Percentiles rank a stretch among this genome's conserved stretches.
These are phyloP conservation scores for Psophia crepitans DNA, from an alignment of 2,113 vertebrate genomes.

Conservation along the genomic window DNA sequence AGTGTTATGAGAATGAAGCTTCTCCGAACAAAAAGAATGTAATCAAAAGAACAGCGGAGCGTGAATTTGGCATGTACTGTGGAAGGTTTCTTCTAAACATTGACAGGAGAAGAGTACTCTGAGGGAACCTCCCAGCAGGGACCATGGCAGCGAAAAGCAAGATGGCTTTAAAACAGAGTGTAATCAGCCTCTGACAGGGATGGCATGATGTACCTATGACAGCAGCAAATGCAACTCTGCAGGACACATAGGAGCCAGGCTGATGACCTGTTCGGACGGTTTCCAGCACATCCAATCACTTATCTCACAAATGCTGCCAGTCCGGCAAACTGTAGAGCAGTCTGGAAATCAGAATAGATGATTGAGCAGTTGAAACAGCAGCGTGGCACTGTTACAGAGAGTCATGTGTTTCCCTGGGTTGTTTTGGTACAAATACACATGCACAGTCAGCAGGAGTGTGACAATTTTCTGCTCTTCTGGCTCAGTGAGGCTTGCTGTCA, in stretches of 20 bases:
- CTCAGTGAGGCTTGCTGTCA: background rate
- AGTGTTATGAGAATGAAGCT: background rate
- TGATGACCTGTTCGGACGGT: background rate
- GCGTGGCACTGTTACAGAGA: background rate
- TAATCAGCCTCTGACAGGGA: background rate
- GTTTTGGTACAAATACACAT: background rate
- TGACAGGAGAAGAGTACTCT: background rate
- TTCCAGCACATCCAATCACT: slow-evolving; percentile 38
- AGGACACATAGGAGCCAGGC: background rate
- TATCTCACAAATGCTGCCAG: slow-evolving; percentile 8
- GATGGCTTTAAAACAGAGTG: background rate
- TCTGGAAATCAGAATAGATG: slow-evolving; percentile 27
- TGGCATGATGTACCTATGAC: background rate
- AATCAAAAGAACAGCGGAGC: background rate
- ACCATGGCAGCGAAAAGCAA: background rate
- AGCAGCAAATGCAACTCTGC: slow-evolving; percentile 40
- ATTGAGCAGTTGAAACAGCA: slow-evolving; percentile 8
- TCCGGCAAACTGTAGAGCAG: background rate
- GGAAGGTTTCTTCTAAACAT: background rate
- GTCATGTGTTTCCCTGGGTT: slow-evolving; percentile 30
- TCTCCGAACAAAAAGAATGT: background rate
- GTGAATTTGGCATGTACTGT: background rate
- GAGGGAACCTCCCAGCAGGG: background rate
- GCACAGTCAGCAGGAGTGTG: slow-evolving; percentile 31
- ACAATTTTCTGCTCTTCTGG: background rate